Conservation (phyloP, 1,140 invertebrate genomes). For the Physella acuta region DNA sequence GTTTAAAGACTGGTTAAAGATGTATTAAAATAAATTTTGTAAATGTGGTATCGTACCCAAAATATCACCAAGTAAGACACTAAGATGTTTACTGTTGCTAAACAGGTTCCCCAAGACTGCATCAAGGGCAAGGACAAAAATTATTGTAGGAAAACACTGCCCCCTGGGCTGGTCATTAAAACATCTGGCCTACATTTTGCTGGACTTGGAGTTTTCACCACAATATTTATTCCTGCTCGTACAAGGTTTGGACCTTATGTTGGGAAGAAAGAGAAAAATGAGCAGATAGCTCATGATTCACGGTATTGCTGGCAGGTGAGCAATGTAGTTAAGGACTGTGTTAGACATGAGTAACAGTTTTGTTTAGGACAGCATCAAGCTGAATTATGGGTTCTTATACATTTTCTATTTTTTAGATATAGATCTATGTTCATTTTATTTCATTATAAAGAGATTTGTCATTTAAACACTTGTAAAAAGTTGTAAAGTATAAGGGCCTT, state of each 20-base stretch:
- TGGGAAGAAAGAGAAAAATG: conserved; percentile 1
- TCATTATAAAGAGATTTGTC: no score
- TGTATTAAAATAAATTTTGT: not conserved
- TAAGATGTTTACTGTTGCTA: not conserved
- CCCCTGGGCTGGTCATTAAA: not conserved
- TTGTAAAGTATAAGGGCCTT: no score
- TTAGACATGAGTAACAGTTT: not conserved
- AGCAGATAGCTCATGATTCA: not conserved
- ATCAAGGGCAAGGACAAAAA: not conserved
- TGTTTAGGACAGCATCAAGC: not conserved
- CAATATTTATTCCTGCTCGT: not conserved
- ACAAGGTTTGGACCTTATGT: not conserved
- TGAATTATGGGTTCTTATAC: not conserved
- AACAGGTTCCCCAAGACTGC: not conserved
- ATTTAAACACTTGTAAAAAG: no score
- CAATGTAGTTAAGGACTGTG: not conserved
- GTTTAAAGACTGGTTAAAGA: not conserved
- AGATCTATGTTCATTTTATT: not conserved
- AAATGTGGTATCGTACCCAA: not conserved
- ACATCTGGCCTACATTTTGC: not conserved
- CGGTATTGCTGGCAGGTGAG: conserved; percentile 1
- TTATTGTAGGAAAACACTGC: not conserved
- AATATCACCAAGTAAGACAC: not conserved
- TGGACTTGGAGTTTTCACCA: not conserved
- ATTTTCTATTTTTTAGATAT: not conserved